These are phyloP conservation scores for Cephus sareptanus DNA, from an alignment of 2,888 invertebrate species.

Conservation along the genomic window DNA sequence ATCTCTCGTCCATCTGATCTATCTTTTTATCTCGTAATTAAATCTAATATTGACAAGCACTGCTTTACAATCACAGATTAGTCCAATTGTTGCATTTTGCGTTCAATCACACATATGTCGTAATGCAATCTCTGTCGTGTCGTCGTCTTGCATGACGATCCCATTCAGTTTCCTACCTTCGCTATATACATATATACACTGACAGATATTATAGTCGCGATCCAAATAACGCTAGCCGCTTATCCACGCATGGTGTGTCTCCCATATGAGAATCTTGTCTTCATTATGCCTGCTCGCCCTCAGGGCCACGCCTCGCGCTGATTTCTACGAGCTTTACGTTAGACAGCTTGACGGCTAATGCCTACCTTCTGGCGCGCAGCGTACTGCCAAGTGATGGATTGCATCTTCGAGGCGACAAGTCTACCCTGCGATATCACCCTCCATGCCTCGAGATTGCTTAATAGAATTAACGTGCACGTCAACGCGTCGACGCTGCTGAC, in stretches of 20 bases:
- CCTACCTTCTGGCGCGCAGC: not conserved
- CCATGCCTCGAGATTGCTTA: not conserved
- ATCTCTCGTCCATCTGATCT: no score
- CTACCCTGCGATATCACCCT: not conserved
- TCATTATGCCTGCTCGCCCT: not conserved
- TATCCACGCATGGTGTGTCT: not conserved
- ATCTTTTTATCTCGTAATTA: no score
- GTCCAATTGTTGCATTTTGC: no score
- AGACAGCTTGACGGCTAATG: constrained; percentile 1
- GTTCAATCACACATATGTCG: not conserved
- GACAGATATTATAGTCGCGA: not conserved
- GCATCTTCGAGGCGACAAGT: not conserved
- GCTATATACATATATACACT: not conserved
- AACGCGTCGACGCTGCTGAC: not conserved
- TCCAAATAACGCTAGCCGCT: not conserved
- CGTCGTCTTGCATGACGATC: not conserved
- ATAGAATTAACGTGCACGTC: not conserved
- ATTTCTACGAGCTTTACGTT: not conserved
- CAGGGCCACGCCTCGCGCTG: not conserved
- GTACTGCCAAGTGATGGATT: not conserved
- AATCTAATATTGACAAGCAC: no score
- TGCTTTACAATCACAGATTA: no score
- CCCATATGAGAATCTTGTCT: not conserved
- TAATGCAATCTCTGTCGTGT: not conserved
- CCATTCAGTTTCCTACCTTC: not conserved